These are phyloP conservation scores for Cryptoprocta ferox DNA, from an alignment of 2,797 vertebrate species.

Conservation along the genomic window DNA sequence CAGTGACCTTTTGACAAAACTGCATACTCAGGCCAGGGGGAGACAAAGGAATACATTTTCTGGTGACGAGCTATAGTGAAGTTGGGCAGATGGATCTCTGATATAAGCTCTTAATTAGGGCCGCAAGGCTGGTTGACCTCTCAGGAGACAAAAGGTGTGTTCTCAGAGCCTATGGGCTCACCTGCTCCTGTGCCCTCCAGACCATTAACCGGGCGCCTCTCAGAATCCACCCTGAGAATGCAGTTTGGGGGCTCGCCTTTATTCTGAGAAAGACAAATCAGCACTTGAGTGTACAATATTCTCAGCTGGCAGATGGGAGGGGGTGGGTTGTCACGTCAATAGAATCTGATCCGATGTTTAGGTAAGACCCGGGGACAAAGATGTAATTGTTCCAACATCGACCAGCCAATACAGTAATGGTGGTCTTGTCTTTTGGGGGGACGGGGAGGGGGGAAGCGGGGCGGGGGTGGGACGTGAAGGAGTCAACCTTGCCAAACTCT, in stretches of 20 bases:
- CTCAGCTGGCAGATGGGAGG: constrained; percentile 77
- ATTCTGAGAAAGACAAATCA: constrained; percentile 51
- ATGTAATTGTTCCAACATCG: constrained; percentile 69
- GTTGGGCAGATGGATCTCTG: constrained; percentile 63
- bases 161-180: constrained; percentile 46
- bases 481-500: neutral
- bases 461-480: neutral
- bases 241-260: neutral
- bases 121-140: constrained; percentile 26
- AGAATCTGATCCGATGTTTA: constrained; percentile 74
- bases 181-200: constrained; percentile 59
- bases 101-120: constrained; percentile 59
- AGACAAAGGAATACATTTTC: constrained; percentile 69
- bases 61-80: neutral
- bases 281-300: constrained; percentile 60
- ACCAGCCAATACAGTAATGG: neutral
- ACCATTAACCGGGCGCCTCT: constrained; percentile 47
- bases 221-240: neutral
- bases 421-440: neutral
- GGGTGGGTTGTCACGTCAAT: constrained; percentile 60
- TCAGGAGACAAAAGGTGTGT: constrained; percentile 64
- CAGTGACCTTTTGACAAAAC: constrained; percentile 69
- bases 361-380: constrained; percentile 77
- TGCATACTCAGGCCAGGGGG: neutral
- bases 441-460: neutral